phyloP scores from a whole-genome alignment of 2,888 invertebrate genomes.

The Campoplex capitator region DNA sequence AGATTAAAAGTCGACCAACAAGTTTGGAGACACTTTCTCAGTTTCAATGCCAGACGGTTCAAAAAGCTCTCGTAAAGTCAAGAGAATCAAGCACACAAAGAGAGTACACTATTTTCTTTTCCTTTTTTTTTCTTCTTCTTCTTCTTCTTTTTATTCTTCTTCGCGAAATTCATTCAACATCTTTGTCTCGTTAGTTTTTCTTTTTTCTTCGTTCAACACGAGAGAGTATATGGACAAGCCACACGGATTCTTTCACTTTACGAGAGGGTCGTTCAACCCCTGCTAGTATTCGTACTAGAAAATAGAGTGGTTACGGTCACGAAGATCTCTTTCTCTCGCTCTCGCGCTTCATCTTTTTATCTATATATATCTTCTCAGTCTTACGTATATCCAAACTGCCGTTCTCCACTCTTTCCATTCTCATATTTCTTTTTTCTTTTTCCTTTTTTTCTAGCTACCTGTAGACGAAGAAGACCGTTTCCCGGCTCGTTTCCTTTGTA shows the following conservation, averaged over 20 bases:
- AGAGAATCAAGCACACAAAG: constrained; percentile 6
- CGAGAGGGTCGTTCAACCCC: constrained; percentile 39
- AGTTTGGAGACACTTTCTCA: background rate
- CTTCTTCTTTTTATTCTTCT: background rate
- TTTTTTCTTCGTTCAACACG: background rate
- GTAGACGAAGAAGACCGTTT: constrained; percentile 32
- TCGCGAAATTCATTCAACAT: constrained; percentile 18
- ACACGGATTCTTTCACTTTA: constrained; percentile 2
- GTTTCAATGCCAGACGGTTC: constrained; percentile 19
- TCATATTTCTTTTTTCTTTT: background rate
- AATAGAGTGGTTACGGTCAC: constrained; percentile 19
- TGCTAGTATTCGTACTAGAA: constrained; percentile 14
- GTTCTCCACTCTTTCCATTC: constrained; percentile 25
- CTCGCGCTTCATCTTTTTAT: background rate
- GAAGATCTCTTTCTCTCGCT: constrained; percentile 6
- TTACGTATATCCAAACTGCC: background rate
- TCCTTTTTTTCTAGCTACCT: constrained; percentile 27
- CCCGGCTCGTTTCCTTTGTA: constrained; percentile 48
- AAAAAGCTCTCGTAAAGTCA: constrained; percentile 18
- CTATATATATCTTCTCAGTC: background rate
- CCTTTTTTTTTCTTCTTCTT: background rate
- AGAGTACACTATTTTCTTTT: background rate
- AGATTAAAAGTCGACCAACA: background rate
- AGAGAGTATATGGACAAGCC: background rate
- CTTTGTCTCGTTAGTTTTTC: background rate